Evolutionary conservation across 2,113 vertebrate species (phyloP), one percentile per base, ranked within the genome.

Genomic region (Sphyrna mokarran): DNA sequence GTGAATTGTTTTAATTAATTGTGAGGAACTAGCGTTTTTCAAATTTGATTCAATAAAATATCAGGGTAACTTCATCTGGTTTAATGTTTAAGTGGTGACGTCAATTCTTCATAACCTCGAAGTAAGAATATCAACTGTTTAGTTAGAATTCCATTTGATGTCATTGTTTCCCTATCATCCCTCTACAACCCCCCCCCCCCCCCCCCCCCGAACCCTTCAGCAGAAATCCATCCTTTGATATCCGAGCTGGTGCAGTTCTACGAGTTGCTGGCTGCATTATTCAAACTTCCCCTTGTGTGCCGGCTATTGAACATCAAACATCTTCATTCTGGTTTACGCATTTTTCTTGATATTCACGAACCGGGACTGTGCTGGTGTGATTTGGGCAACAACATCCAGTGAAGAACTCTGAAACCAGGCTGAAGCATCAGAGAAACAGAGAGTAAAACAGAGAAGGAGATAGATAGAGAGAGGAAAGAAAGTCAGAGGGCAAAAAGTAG

Each of bases 151-250:
- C 16, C 37, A 83, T 83, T 83, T 40, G 16, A 22, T 9, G 18
- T 93, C 33, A 66, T 37, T 33, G 18, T 5, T 68, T 93, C 33
- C 33, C n/a, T 29, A 7, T 48, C 68, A 26, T 43, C 54, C 48
- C 43, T 2, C n/a, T n/a, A n/a, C n/a, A n/a, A n/a, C n/a, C n/a
- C n/a, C n/a, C n/a, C n/a, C n/a, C n/a, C n/a, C n/a, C n/a, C n/a
- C n/a, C n/a, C 20, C 68, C 68, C 68, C 43, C 94, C 40, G 2
- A 54, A 54, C 48, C 2, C 23, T 7, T 0, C 13, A 72, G 29
- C 69, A 72, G 94, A 72, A 95, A 95, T 54, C 94, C 63, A 70
- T 95, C 66, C 69, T 48, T 48, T 95, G 94, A 72, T 13, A 33
- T 72, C 68, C 5, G 40, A 95, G 37, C 94, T 72, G 23, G 40